Evolutionary conservation across 2,113 vertebrate genomes (phyloP), one percentile per base, ranked within the genome.

Genomic region (Desmodus rotundus): DNA sequence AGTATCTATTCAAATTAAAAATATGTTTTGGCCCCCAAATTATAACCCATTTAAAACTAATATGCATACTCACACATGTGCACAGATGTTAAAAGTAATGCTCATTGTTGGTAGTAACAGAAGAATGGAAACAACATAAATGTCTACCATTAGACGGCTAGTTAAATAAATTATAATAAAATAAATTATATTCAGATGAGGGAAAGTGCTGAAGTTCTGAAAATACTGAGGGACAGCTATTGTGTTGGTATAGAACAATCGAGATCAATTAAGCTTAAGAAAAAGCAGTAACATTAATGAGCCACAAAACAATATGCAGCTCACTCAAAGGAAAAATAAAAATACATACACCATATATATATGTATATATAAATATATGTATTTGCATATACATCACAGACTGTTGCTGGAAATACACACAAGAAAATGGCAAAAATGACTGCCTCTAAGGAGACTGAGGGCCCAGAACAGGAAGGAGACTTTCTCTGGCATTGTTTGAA

Each of bases 31-130:
- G 52, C 11, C 41, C 45, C 58, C 90, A 24, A 93, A 92, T 96
- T 90, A 92, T 6, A 95, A 95, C 5, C 54, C 22, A 80, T 31
- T 65, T 95, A 65, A 94, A 92, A 80, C 38, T 81, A 93, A 90
- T 43, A 45, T 33, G 80, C 33, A 93, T 50, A 92, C 50, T 83
- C 36, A 76, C 36, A 78, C 16, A 19, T 20, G 28, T 67, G 45
- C 70, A 92, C 36, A 84, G 56, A 97, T 54, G 43, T 72, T 16
- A 36, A 94, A 81, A 96, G 87, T 52, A 96, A 82, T 63, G 89
- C n/a, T 91, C 90, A 93, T 7, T 82, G 22, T 4, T 56, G 8
- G 12, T 36, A 84, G 61, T 61, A 96, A 61, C 52, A 89, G 68
- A 90, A 74, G 67, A 92, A 28, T 87, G 20, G 31, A 89, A 95